Evolutionary conservation across 2,888 invertebrate species (phyloP), one percentile per base, ranked within the genome.

Genomic region (Peribatodes rhomboidaria): DNA sequence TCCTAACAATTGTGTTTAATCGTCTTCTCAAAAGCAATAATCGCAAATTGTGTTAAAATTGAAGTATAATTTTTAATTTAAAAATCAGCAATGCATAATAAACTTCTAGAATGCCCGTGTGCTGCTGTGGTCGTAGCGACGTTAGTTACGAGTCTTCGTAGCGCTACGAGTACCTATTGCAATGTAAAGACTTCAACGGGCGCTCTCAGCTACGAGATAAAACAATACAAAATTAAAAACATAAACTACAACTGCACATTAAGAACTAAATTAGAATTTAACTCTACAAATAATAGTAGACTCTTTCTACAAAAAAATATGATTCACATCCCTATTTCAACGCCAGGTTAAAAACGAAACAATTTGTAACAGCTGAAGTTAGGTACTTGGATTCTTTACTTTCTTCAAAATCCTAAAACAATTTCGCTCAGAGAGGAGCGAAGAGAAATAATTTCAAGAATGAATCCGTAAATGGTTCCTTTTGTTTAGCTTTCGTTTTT

Each of bases 151-250:
- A 44, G 33, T 37, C 13, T 55, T 46, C 60, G 56, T 60, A 74
- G 52, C 55, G 69, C 69, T 74, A 75, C 77, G 70, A 62, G 49
- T 74, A 74, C 72, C 27, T 27, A 73, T 65, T 69, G 56, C 35
- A 50, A 20, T 20, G 35, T 37, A 69, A 77, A 75, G 79, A 80
- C 59, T 68, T 80, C 75, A 79, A 80, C 78, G 80, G 55, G 67
- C 55, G 65, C 54, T 37, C 56, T 46, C 41, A 44, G 65, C 67
- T 68, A 67, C 63, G 61, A 61, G 44, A 65, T 44, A 53, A 55
- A 44, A 69, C 66, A 60, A 63, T 56, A 49, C 47, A 61, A 68
- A 61, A 67, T 65, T 60, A 66, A 62, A 66, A 55, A 9, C 41
- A 41, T 56, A 56, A 56, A 59, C 52, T 58, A 42, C 18, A 42